Evolutionary conservation across 2,797 vertebrate genomes (phyloP).

Genomic region (Tapera naevia): DNA sequence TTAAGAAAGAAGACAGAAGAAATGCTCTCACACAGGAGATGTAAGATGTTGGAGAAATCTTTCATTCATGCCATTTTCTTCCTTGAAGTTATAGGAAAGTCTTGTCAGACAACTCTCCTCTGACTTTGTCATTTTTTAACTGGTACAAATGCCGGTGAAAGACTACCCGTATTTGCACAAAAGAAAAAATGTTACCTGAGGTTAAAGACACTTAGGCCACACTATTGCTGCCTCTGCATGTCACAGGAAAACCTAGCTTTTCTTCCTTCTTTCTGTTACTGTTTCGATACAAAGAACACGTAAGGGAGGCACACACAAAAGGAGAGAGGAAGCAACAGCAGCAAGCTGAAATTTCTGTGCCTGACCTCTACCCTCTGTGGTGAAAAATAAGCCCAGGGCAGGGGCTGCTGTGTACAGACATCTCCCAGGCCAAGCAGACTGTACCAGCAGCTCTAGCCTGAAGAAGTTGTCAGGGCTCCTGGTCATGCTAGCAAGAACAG

Average conservation of each 20-base stretch:
- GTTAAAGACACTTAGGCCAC: background rate
- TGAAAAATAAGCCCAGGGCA: background rate
- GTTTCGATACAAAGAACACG: background rate
- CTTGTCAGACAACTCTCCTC: background rate
- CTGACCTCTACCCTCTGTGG: background rate
- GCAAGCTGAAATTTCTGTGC: background rate
- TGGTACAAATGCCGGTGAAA: background rate
- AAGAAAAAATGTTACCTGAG: background rate
- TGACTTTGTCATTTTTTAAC: background rate
- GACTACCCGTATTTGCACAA: background rate
- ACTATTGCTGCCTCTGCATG: background rate
- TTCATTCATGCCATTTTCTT: background rate
- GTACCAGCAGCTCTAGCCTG: accelerated
- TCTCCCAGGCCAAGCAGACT: background rate
- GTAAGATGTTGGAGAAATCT: background rate
- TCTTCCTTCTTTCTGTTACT: background rate
- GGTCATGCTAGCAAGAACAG: background rate
- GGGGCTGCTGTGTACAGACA: background rate
- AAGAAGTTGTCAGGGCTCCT: background rate
- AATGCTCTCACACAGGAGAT: background rate
- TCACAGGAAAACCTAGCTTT: background rate
- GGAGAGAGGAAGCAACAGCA: constrained; percentile 18
- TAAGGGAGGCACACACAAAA: background rate
- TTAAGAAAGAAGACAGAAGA: background rate
- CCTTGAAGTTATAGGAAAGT: background rate